Evolutionary conservation across 2,797 vertebrate genomes (phyloP).

Genomic region (Meriones psammophilus): DNA sequence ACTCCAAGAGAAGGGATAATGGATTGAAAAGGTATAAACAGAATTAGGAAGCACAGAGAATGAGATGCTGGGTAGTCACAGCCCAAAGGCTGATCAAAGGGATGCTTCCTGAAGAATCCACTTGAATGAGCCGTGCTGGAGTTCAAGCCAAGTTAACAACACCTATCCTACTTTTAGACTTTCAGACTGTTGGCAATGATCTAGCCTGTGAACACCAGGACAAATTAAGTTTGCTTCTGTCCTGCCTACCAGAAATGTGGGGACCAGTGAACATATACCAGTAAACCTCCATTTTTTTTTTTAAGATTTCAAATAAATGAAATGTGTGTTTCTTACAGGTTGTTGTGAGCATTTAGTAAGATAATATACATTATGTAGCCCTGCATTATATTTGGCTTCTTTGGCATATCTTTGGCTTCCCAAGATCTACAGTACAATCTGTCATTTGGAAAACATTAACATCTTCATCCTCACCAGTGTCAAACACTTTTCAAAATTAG

Average conservation of each 20-base stretch:
- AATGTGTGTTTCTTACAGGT: not conserved
- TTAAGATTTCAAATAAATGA: not conserved
- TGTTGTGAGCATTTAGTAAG: not conserved
- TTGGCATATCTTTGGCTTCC: not conserved
- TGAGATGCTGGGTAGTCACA: not conserved
- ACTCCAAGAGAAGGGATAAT: slow-evolving; percentile 36
- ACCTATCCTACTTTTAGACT: not conserved
- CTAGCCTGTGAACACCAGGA: not conserved
- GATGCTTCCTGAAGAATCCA: not conserved
- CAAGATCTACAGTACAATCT: not conserved
- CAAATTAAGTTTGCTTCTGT: not conserved
- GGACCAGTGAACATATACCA: not conserved
- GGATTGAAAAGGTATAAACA: not conserved
- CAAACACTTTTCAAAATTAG: not conserved
- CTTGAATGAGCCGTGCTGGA: not conserved
- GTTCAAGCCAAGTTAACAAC: not conserved
- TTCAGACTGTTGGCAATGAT: not conserved
- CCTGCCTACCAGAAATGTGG: not conserved
- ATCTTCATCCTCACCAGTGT: not conserved
- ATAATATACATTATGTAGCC: not conserved
- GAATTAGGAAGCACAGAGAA: not conserved
- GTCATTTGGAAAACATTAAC: not conserved
- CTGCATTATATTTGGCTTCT: not conserved
- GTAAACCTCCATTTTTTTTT: not conserved
- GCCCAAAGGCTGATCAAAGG: not conserved